phyloP scores from a whole-genome alignment of 2,797 vertebrate species.

The Takifugu rubripes region DNA sequence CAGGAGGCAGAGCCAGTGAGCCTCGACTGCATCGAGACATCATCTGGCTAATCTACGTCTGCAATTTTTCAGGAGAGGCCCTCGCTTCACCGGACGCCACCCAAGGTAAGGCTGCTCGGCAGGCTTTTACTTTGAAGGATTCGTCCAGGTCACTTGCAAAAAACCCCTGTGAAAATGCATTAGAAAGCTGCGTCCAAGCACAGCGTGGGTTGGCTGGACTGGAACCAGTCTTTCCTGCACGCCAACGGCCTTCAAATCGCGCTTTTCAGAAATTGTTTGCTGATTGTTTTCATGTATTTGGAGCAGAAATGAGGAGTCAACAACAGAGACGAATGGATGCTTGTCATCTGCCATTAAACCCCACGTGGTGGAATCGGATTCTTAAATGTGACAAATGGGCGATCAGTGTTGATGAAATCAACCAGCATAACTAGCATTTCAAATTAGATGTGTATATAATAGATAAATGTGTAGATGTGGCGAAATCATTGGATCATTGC shows the following conservation, averaged over 20 bases:
- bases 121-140: neutral
- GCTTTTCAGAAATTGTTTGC: slow-evolving; percentile 38
- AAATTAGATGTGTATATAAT: no score
- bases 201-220: slow-evolving; percentile 31
- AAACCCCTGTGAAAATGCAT: neutral
- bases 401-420: no score
- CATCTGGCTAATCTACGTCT: slow-evolving; percentile 20
- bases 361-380: no score
- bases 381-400: no score
- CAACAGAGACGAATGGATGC: no score
- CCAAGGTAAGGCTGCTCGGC: slow-evolving; percentile 44
- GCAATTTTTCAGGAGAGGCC: slow-evolving; percentile 34
- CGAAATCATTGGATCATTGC: no score
- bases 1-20: slow-evolving; percentile 17
- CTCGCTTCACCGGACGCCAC: slow-evolving; percentile 21
- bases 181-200: slow-evolving; percentile 8
- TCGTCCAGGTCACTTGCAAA: neutral
- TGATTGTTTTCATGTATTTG: slow-evolving; percentile 12
- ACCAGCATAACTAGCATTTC: no score
- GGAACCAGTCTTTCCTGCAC: slow-evolving; percentile 61
- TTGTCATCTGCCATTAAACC: no score
- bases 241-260: neutral
- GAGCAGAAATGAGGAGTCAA: slow-evolving; percentile 3
- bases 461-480: neutral
- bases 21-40: slow-evolving; percentile 10